phyloP scores from a whole-genome alignment of 2,113 vertebrate species.

The Neodon shergylaensis region DNA sequence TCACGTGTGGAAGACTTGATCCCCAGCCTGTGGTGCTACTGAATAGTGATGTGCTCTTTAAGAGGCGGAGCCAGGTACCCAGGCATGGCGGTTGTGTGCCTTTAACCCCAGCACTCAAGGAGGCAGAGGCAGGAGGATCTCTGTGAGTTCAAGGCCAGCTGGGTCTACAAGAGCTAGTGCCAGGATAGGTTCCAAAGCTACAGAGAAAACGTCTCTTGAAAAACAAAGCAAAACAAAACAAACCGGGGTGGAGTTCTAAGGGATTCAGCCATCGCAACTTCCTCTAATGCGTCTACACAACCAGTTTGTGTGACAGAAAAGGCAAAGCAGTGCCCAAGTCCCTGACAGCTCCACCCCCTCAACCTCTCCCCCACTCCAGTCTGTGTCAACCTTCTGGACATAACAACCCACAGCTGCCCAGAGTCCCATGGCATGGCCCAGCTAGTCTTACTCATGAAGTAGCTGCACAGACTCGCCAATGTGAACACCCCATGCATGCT shows the following conservation, averaged over 20 bases:
- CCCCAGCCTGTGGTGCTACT: neutral
- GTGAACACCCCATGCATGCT: fast-evolving
- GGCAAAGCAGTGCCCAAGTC: neutral
- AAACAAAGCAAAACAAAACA: no score
- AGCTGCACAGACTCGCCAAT: neutral
- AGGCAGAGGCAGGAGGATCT: no score
- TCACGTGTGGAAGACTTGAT: neutral
- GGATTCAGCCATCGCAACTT: neutral
- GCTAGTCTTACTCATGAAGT: neutral
- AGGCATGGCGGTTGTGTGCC: neutral
- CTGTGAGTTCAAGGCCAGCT: no score
- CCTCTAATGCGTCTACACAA: neutral
- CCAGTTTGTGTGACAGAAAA: neutral
- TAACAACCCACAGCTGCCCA: neutral
- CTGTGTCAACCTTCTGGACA: neutral
- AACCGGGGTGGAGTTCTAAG: neutral
- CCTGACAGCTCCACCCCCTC: neutral
- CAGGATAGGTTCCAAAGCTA: no score
- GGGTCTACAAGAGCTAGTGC: no score
- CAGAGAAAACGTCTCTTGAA: no score
- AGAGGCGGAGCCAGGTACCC: neutral
- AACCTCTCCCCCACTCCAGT: neutral
- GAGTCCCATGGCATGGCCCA: neutral
- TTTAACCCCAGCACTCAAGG: neutral
- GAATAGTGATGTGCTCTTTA: neutral